Percentiles rank a stretch among this genome's conserved stretches.
These are phyloP conservation scores for Procambarus clarkii DNA, from an alignment of 1,140 invertebrate species.

Conservation along the genomic window DNA sequence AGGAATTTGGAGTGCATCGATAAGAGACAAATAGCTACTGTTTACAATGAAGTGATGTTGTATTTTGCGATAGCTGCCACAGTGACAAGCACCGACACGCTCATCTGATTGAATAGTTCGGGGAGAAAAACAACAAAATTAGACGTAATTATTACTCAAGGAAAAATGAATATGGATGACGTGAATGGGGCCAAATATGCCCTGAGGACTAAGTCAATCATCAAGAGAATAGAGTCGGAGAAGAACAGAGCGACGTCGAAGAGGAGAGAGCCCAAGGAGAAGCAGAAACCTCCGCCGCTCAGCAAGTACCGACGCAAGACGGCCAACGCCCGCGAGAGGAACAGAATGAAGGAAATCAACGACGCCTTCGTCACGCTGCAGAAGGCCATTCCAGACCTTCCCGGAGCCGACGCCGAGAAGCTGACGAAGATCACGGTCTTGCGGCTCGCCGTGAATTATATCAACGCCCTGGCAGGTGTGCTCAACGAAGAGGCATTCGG, in stretches of 20 bases:
- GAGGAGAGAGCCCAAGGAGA: constrained; percentile 77
- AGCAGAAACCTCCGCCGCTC: constrained; percentile 86
- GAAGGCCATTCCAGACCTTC: constrained; percentile 82
- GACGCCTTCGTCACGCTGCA: constrained; percentile 88
- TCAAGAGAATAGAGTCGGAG: constrained; percentile 78
- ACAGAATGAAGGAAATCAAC: constrained; percentile 92
- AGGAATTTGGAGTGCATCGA: background rate
- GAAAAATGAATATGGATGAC: constrained; percentile 46
- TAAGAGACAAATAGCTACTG: background rate
- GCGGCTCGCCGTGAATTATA: constrained; percentile 91
- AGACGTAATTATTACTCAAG: too few species aligned
- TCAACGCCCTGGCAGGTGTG: constrained; percentile 80
- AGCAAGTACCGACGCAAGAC: constrained; percentile 93
- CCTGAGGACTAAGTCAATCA: constrained; percentile 78
- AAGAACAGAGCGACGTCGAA: constrained; percentile 74
- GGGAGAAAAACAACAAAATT: too few species aligned
- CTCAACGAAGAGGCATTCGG: constrained; percentile 73
- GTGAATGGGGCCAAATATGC: constrained; percentile 77
- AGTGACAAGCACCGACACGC: background rate
- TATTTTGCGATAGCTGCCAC: background rate
- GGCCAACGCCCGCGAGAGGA: constrained; percentile 90
- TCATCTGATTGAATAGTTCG: background rate
- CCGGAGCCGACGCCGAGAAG: constrained; percentile 80
- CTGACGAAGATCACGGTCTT: constrained; percentile 92
- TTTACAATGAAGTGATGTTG: background rate